These are phyloP conservation scores for Hipparchia sbordonii DNA, from an alignment of 2,888 invertebrate species.

Conservation along the genomic window DNA sequence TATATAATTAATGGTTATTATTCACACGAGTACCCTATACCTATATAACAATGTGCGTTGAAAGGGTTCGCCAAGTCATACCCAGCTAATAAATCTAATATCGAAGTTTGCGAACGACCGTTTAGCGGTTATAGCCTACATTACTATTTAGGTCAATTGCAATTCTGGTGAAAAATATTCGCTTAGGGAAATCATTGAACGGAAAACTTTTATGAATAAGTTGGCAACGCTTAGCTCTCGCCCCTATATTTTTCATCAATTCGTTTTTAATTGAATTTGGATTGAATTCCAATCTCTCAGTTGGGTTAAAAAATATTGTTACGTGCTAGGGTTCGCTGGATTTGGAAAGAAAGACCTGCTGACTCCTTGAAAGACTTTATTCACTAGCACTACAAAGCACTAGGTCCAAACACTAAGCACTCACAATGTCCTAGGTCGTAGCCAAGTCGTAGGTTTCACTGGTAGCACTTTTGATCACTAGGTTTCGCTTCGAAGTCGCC, in stretches of 20 bases:
- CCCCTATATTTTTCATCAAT: neutral
- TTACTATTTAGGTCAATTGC: conserved; percentile 22
- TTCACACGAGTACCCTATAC: neutral
- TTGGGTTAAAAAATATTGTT: too few relatives aligned
- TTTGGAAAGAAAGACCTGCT: too few relatives aligned
- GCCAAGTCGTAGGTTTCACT: too few relatives aligned
- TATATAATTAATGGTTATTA: too few relatives aligned
- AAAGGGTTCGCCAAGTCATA: conserved; percentile 1
- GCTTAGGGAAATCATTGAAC: conserved; percentile 22
- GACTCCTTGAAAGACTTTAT: too few relatives aligned
- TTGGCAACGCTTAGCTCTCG: neutral
- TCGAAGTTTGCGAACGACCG: conserved; percentile 9
- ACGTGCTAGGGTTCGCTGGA: too few relatives aligned
- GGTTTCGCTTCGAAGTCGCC: too few relatives aligned
- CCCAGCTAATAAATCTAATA: conserved; percentile 12
- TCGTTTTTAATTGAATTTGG: neutral
- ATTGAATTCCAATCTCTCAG: neutral
- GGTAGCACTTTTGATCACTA: too few relatives aligned
- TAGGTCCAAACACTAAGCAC: too few relatives aligned
- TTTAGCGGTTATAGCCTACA: conserved; percentile 18
- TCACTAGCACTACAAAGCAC: too few relatives aligned
- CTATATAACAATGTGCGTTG: neutral
- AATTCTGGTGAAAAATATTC: conserved; percentile 15
- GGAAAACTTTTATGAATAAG: conserved; percentile 14
- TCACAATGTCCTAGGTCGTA: too few relatives aligned